These are phyloP conservation scores for Hirtodrosophila confusa DNA, from an alignment of 2,888 invertebrate genomes.

Conservation along the genomic window DNA sequence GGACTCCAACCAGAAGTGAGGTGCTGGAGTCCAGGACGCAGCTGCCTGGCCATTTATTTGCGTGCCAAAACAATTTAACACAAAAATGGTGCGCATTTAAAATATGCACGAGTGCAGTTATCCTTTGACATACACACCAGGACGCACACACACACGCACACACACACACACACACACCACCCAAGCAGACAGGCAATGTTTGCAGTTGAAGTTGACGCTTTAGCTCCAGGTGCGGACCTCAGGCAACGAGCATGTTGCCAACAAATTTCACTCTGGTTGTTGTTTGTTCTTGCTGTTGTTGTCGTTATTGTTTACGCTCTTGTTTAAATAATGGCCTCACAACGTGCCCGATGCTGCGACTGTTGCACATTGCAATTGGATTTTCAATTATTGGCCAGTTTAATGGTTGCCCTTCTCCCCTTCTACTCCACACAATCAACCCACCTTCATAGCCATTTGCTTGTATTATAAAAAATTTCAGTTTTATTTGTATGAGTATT, in stretches of 20 bases:
- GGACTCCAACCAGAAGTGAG: neutral
- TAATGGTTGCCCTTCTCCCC: constrained; percentile 59
- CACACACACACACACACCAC: constrained; percentile 21
- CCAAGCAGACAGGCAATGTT: constrained; percentile 28
- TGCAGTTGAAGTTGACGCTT: constrained; percentile 25
- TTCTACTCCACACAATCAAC: constrained; percentile 28
- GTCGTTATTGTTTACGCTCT: constrained; percentile 75
- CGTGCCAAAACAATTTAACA: constrained; percentile 80
- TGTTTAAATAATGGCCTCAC: constrained; percentile 78
- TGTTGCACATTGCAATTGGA: constrained; percentile 71
- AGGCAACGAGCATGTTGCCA: constrained; percentile 52
- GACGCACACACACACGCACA: constrained; percentile 37
- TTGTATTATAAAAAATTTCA: constrained; percentile 40
- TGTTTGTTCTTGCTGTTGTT: constrained; percentile 48
- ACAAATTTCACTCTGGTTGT: constrained; percentile 56
- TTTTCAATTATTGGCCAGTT: constrained; percentile 83
- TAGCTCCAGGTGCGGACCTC: constrained; percentile 58
- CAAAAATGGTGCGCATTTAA: constrained; percentile 75
- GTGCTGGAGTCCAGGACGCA: constrained; percentile 43
- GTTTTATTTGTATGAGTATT: constrained; percentile 53
- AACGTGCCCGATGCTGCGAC: constrained; percentile 61
- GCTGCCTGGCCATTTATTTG: constrained; percentile 76
- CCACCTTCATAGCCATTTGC: constrained; percentile 45
- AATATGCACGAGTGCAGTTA: constrained; percentile 74
- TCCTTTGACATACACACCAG: constrained; percentile 64